phyloP scores from a whole-genome alignment of 2,888 invertebrate genomes.

The Cylindroiulus punctatus region DNA sequence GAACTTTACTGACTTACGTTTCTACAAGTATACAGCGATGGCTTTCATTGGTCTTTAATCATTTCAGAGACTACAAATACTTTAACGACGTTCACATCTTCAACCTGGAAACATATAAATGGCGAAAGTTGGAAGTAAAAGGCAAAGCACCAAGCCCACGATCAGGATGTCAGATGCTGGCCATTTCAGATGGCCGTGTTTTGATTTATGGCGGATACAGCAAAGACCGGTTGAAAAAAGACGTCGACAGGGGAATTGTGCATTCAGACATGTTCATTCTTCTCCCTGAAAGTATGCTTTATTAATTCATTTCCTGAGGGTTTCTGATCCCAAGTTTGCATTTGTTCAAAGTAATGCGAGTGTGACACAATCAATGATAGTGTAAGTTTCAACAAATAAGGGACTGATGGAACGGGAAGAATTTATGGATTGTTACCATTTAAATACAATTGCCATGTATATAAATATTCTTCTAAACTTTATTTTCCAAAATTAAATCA shows the following conservation, averaged over 20 bases:
- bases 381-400: no score
- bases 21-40: no score
- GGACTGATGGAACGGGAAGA: no score
- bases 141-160: slow-evolving; percentile 78
- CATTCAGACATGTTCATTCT: slow-evolving; percentile 78
- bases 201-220: slow-evolving; percentile 82
- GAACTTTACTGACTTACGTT: no score
- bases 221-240: slow-evolving; percentile 77
- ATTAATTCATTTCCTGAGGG: not conserved
- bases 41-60: no score
- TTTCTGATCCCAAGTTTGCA: no score
- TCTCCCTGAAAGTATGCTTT: slow-evolving; percentile 72
- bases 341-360: no score
- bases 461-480: no score
- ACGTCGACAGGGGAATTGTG: slow-evolving; percentile 77
- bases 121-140: slow-evolving; percentile 76
- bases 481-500: no score
- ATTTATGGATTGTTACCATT: not conserved
- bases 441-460: no score
- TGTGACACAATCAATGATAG: no score
- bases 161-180: slow-evolving; percentile 81
- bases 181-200: slow-evolving; percentile 73
- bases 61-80: slow-evolving; percentile 80
- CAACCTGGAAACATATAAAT: slow-evolving; percentile 80
- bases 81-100: slow-evolving; percentile 87